Conservation (phyloP, 53 echinoderm and acorn worm species). For the Echinometra lucunter region DNA sequence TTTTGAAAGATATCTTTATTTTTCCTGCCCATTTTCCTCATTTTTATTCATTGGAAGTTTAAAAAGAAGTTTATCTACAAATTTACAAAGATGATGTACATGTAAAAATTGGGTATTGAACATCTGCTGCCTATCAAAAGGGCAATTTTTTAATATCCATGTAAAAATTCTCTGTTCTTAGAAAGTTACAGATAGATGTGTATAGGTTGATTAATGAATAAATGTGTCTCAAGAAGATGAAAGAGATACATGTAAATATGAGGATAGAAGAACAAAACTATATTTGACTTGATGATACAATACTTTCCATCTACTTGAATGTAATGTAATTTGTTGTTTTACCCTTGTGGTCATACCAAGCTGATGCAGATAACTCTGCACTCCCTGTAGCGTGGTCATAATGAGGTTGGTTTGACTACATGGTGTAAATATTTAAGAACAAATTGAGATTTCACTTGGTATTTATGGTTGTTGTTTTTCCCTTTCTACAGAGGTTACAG, state of each 20-base stretch:
- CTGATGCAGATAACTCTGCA: background rate
- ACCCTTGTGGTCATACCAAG: background rate
- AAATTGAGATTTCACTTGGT: background rate
- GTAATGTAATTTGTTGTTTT: background rate
- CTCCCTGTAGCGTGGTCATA: background rate
- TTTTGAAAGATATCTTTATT: no score
- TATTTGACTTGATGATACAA: background rate
- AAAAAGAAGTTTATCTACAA: no score
- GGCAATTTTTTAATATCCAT: no score
- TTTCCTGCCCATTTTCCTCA: no score
- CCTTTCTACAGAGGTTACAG: slow-evolving; percentile 82
- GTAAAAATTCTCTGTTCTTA: no score
- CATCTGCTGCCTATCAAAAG: no score
- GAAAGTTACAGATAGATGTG: background rate
- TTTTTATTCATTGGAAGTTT: no score
- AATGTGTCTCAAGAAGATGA: background rate
- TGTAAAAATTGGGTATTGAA: no score
- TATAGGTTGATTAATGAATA: background rate
- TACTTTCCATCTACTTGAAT: background rate
- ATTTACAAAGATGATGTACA: no score
- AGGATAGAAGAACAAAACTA: background rate
- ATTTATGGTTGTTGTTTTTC: background rate
- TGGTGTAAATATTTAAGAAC: background rate
- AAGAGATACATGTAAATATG: background rate
- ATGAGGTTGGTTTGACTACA: background rate